Evolutionary conservation across 2,113 vertebrate genomes (phyloP), one percentile per base, ranked within the genome.

Genomic region (Nothocercus julius): DNA sequence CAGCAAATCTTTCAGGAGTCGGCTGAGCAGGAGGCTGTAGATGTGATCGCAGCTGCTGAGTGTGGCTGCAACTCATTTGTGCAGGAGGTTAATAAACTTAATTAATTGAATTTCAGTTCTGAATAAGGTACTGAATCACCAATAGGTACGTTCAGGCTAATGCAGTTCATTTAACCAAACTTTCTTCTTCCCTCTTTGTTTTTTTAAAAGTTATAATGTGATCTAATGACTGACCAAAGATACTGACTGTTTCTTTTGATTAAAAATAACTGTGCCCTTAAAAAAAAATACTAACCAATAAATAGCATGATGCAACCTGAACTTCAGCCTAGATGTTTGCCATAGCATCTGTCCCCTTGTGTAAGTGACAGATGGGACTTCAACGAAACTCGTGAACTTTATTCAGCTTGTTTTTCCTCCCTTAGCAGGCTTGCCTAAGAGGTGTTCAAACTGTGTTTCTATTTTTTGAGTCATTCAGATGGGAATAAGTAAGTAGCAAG

Each of bases 41-140:
- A 87, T 93, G 89, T 93, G 92, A 95, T 94, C 94, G 78, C 88
- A 96, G 90, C 87, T 96, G 79, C 94, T 85, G 62, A 66, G 69
- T 84, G 56, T 20, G 70, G 75, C 27, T 91, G 73, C 51, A 74
- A 2, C 40, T 96, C n/a, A 70, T 92, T 95, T 96, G 59, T 87
- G 87, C 87, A 64, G 82, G 70, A 89, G 82, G 85, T 86, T 75
- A 66, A 49, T 49, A 93, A 81, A 82, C 67, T 94, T 88, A 85
- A 89, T 93, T 91, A 95, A 95, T 69, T 69, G 32, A 76, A 62
- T 87, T 38, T 15, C 10, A 68, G 74, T 92, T 92, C 69, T 93
- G 74, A 84, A 69, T 54, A 89, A 91, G 69, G 30, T 66, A 88
- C 68, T 67, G 92, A 64, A 75, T 62, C n/a, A 64, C 45, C 59